A percentile compares a stretch with the other conserved stretches of the same genome.
Conservation (phyloP, 2,797 vertebrate genomes). For the Ambastaia sidthimunki region DNA sequence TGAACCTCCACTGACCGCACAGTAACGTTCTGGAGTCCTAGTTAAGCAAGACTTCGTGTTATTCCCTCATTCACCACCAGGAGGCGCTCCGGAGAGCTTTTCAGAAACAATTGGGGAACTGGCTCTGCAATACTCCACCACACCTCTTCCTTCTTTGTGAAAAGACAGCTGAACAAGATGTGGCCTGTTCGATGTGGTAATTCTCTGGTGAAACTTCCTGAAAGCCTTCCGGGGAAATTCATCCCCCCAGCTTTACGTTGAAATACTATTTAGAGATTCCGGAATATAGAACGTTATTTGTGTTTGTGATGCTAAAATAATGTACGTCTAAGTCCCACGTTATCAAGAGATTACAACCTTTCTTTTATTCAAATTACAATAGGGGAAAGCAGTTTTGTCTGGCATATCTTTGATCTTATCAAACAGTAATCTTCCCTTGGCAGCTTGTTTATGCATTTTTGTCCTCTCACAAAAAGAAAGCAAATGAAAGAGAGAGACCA, state of each 20-base stretch:
- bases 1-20: neutral
- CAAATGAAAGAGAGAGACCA: neutral
- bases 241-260: neutral
- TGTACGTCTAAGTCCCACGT: neutral
- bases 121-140: slow-evolving; percentile 3
- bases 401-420: slow-evolving; percentile 2
- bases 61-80: slow-evolving; percentile 15
- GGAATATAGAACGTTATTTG: neutral
- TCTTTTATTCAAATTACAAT: neutral
- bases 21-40: neutral
- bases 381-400: neutral
- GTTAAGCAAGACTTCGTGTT: neutral
- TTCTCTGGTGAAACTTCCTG: neutral
- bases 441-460: neutral
- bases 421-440: neutral
- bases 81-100: neutral
- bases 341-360: neutral
- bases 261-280: neutral
- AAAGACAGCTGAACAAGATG: slow-evolving; percentile 49
- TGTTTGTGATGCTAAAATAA: neutral
- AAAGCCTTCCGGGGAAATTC: neutral
- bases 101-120: slow-evolving; percentile 3
- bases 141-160: slow-evolving; percentile 38
- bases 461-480: neutral
- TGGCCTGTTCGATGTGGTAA: slow-evolving; percentile 46